Evolutionary conservation across 2,797 vertebrate species (phyloP), one percentile per base, ranked within the genome.

Genomic region (Dromococcyx pavoninus): DNA sequence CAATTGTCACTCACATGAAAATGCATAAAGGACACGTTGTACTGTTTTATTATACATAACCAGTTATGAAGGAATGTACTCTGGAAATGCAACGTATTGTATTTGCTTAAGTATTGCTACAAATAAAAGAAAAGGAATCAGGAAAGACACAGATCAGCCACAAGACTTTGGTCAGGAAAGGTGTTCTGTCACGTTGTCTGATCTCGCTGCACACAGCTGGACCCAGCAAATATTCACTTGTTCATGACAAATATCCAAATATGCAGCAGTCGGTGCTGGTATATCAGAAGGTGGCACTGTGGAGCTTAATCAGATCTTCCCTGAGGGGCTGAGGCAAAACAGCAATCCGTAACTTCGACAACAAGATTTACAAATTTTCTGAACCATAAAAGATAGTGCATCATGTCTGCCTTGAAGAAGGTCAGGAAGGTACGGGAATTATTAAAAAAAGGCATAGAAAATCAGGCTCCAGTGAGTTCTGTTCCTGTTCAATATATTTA

Each of bases 191-290:
- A 35, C n/a, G 66, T 33, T 21, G 6, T 62, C n/a, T 60, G 33
- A 10, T 32, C 35, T 50, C 0, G 0, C 41, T 74, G 66, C 35
- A 80, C 70, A 58, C 43, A 53, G 43, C 5, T 32, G 35, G 35
- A 53, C 25, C 43, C 14, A 24, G 46, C 27, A 62, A 77, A 13
- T 50, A 53, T 32, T 64, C 54, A 37, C 73, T 73, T 75, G 35
- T 7, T 62, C 19, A 27, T 8, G 48, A 69, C 17, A 62, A 73
- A 66, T 9, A 73, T 7, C 27, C 57, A 46, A 66, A 86, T 22
- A 44, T 0, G 0, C 30, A 58, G 44, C 21, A 7, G 12, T 28
- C 10, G 0, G 44, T 1, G 17, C 35, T 28, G 30, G 10, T 65
- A 54, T 6, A 90, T 87, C 91, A 61, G 60, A 66, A 94, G 77